These are phyloP conservation scores for Paguma larvata DNA, from an alignment of 2,797 vertebrate genomes.

Conservation along the genomic window DNA sequence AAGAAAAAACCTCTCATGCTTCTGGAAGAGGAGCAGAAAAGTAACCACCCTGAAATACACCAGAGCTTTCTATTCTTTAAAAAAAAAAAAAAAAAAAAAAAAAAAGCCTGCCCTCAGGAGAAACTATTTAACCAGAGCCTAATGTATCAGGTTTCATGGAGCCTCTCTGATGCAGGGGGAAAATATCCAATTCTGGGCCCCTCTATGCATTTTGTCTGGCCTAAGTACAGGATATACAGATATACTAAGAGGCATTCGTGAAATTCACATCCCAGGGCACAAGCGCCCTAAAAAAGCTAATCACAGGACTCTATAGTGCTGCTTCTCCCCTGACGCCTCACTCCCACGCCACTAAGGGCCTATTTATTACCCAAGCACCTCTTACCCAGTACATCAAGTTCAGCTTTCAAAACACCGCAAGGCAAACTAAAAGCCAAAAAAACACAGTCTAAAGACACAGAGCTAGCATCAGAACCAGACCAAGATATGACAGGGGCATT, in stretches of 20 bases:
- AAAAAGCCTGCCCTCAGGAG: neutral
- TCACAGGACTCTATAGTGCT: neutral
- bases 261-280: neutral
- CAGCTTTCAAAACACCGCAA: slow-evolving; percentile 9
- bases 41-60: neutral
- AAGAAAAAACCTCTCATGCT: neutral
- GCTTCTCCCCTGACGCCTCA: neutral
- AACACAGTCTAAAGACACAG: neutral
- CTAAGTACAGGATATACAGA: neutral
- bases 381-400: neutral
- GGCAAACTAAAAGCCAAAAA: neutral
- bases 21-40: neutral
- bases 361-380: neutral
- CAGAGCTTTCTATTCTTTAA: neutral
- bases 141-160: neutral
- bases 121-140: neutral
- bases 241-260: neutral
- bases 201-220: neutral
- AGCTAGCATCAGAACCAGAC: neutral
- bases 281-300: neutral
- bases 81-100: neutral
- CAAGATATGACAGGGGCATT: neutral
- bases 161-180: neutral
- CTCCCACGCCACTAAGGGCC: neutral
- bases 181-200: neutral